Evolutionary conservation across 2,888 invertebrate genomes (phyloP).

Genomic region (Trichacis sp.): DNA sequence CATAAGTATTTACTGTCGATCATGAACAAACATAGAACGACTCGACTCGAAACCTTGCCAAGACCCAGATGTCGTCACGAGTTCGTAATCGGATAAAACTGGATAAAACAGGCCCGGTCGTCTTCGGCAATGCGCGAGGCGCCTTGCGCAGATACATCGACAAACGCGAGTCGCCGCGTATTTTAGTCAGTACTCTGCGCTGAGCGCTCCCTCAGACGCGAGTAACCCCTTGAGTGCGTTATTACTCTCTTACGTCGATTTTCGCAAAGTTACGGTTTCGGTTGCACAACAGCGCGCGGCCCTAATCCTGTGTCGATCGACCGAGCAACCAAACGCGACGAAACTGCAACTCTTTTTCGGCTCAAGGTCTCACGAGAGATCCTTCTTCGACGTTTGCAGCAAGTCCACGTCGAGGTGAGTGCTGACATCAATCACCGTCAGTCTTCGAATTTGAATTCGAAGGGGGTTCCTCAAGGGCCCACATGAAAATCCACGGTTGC

Average conservation of each 20-base stretch:
- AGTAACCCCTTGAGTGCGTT: constrained; percentile 46
- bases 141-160: constrained; percentile 65
- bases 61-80: no score
- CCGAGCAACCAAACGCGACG: constrained; percentile 23
- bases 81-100: no score
- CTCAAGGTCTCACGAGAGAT: constrained; percentile 51
- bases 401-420: constrained; percentile 52
- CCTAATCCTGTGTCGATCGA: constrained; percentile 8
- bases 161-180: constrained; percentile 49
- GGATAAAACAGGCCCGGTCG: no score
- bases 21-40: no score
- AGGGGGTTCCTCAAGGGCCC: no score
- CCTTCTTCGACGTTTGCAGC: constrained; percentile 44
- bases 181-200: no score
- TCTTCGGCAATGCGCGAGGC: constrained; percentile 63
- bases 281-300: background rate
- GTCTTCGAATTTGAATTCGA: no score
- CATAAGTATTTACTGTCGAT: no score
- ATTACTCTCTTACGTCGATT: no score
- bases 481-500: no score
- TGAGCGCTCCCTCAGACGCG: constrained; percentile 61
- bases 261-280: background rate
- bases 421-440: constrained; percentile 12
- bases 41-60: no score
- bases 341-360: constrained; percentile 66